A percentile compares a stretch with the other conserved stretches of the same genome.
phyloP scores from a whole-genome alignment of 2,797 vertebrate genomes.

The Lacerta bilineata region DNA sequence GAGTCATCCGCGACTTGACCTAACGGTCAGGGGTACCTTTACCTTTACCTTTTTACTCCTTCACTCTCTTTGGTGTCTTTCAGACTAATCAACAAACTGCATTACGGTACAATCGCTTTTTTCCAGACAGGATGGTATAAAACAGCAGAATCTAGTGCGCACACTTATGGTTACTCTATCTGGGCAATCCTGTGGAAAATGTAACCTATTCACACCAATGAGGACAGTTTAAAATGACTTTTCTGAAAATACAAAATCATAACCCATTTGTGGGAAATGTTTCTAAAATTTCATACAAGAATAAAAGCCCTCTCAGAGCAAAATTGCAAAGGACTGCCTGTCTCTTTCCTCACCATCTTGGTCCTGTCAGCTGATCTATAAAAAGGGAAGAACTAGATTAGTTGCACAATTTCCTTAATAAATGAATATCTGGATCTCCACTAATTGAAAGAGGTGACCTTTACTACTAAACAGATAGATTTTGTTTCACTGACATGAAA shows the following conservation, averaged over 20 bases:
- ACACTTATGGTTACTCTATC: not conserved
- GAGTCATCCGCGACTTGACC: too few species aligned
- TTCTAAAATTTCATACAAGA: not conserved
- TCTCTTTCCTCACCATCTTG: not conserved
- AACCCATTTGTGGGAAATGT: not conserved
- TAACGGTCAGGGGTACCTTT: too few species aligned
- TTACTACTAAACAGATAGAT: constrained; percentile 15
- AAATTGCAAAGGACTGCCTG: not conserved
- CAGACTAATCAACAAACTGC: not conserved
- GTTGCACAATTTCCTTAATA: not conserved
- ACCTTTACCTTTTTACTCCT: not conserved
- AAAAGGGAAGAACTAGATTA: not conserved
- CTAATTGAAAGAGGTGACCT: constrained; percentile 35
- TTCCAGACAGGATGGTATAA: not conserved
- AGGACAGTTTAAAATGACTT: not conserved
- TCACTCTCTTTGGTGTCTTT: not conserved
- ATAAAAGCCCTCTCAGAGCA: not conserved
- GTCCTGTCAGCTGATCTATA: constrained; percentile 6
- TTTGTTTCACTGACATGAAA: constrained; percentile 29
- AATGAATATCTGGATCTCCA: constrained; percentile 17
- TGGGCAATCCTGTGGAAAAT: not conserved
- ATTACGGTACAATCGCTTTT: not conserved
- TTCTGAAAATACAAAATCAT: not conserved
- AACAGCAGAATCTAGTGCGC: not conserved
- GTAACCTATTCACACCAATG: not conserved